A percentile compares a stretch with the other conserved stretches of the same genome.
These are phyloP conservation scores for Galeopsomyia nigrocyanea DNA, from an alignment of 2,888 invertebrate species.

Conservation along the genomic window DNA sequence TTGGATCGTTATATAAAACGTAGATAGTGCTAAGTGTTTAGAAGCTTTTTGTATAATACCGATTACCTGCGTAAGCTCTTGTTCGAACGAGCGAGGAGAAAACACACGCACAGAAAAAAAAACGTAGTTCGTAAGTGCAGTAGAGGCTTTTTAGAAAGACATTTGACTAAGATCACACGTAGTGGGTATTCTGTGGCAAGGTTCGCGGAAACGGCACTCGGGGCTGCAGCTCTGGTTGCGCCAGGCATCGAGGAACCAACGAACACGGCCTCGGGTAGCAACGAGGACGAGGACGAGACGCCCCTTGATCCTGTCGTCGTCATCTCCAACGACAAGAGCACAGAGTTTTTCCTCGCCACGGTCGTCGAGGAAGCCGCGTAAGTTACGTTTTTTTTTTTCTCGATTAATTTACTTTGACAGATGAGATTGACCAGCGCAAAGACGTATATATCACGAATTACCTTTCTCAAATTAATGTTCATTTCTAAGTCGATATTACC, in stretches of 20 bases:
- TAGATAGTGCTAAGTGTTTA: no score
- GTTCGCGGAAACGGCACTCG: constrained; percentile 84
- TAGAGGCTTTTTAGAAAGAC: constrained; percentile 63
- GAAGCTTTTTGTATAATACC: no score
- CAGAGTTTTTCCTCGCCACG: constrained; percentile 91
- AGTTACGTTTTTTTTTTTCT: constrained; percentile 64
- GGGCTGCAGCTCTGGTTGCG: constrained; percentile 71
- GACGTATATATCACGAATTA: no score
- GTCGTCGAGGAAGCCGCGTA: constrained; percentile 88
- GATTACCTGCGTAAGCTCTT: no score
- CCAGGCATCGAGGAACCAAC: constrained; percentile 86
- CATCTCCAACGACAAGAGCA: constrained; percentile 91
- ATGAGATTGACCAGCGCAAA: no score
- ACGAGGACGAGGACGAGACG: constrained; percentile 83
- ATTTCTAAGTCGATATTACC: no score
- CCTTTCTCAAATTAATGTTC: no score
- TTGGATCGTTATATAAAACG: no score
- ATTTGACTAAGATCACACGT: constrained; percentile 68
- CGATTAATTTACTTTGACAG: no score
- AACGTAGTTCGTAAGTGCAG: constrained; percentile 36
- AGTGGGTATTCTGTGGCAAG: constrained; percentile 71
- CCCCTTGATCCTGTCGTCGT: constrained; percentile 71
- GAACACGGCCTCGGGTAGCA: constrained; percentile 91
- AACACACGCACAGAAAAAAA: constrained; percentile 1
- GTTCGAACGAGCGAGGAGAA: neutral